phyloP scores from a whole-genome alignment of 2,888 invertebrate species.

The Epistrophe grossulariae region DNA sequence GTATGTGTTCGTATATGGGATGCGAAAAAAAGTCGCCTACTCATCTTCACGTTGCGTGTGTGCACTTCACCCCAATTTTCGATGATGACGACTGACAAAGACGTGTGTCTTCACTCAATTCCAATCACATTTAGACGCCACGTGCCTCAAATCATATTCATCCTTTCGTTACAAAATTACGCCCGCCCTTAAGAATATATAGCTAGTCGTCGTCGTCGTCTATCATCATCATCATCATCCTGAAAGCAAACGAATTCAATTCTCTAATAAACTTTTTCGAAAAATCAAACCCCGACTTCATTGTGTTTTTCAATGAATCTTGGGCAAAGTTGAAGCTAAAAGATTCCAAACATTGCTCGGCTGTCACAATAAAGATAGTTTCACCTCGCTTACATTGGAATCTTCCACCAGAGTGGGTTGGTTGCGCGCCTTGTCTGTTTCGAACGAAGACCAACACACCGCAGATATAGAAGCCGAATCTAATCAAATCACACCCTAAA shows the following conservation, averaged over 20 bases:
- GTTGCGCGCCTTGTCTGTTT: background rate
- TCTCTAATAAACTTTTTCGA: conserved; percentile 57
- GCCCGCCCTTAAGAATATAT: conserved; percentile 36
- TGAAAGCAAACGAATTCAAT: background rate
- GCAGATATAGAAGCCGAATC: conserved; percentile 47
- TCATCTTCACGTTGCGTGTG: conserved; percentile 57
- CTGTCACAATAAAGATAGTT: conserved; percentile 75
- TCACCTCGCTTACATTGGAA: conserved; percentile 30
- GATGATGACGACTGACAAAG: conserved; percentile 57
- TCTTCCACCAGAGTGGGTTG: conserved; percentile 26
- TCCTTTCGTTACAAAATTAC: conserved; percentile 72
- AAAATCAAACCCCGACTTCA: conserved; percentile 19
- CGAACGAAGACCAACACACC: conserved; percentile 33
- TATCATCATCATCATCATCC: conserved; percentile 2
- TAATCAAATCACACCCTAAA: conserved; percentile 44
- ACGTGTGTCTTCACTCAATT: conserved; percentile 77
- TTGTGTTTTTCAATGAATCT: conserved; percentile 47
- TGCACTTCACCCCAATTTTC: conserved; percentile 36
- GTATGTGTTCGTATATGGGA: background rate
- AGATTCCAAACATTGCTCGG: conserved; percentile 20
- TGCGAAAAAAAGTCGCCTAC: conserved; percentile 61
- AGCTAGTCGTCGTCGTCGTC: background rate
- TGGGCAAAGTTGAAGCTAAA: conserved; percentile 16
- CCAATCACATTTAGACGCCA: conserved; percentile 78
- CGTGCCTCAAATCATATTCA: conserved; percentile 77